These are phyloP conservation scores for Lutraria lutraria DNA, from an alignment of 2,888 invertebrate genomes.

Conservation along the genomic window DNA sequence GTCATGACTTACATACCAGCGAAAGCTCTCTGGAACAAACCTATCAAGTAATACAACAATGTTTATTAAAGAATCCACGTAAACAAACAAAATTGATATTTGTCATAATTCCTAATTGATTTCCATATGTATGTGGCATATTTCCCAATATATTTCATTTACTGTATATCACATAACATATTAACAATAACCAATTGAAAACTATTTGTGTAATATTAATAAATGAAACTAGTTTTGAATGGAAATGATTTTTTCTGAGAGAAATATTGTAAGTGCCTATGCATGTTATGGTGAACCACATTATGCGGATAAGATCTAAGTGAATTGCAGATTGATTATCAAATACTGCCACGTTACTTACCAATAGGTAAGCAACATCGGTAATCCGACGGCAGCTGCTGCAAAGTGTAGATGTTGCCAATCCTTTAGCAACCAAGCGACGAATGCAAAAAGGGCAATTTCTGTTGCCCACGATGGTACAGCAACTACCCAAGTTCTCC, in stretches of 20 bases:
- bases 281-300: too few species aligned
- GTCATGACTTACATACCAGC: slow-evolving; percentile 69
- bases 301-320: too few species aligned
- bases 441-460: slow-evolving; percentile 61
- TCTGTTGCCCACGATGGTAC: slow-evolving; percentile 71
- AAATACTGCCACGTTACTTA: slow-evolving; percentile 43
- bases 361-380: slow-evolving; percentile 68
- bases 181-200: too few species aligned
- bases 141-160: too few species aligned
- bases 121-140: too few species aligned
- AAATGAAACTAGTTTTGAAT: too few species aligned
- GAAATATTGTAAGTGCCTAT: too few species aligned
- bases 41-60: slow-evolving; percentile 45
- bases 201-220: too few species aligned
- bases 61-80: background rate
- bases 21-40: slow-evolving; percentile 74
- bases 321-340: too few species aligned
- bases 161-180: too few species aligned
- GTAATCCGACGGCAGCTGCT: slow-evolving; percentile 63
- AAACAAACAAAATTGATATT: background rate
- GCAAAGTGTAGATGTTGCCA: slow-evolving; percentile 71
- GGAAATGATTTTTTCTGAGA: too few species aligned
- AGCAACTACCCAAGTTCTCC: slow-evolving; percentile 68
- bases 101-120: too few species aligned
- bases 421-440: slow-evolving; percentile 63